Base-by-base conservation (phyloP, 2,797 vertebrate genomes). In the Allobates femoralis region DNA sequence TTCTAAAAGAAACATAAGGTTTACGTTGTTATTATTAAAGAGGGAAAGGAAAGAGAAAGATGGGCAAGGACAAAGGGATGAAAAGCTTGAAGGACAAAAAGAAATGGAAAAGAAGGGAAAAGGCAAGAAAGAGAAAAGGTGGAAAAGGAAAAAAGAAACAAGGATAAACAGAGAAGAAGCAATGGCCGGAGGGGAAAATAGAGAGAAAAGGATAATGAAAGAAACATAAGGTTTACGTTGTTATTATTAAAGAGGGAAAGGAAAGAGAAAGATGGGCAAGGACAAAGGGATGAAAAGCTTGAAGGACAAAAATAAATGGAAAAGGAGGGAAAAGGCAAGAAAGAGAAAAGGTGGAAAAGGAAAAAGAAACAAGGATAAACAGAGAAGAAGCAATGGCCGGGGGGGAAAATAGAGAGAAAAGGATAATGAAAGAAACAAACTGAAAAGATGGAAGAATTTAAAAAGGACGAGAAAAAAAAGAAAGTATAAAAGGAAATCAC, bases 1-100 rank as follows among this genome's bases (percentile, higher is more conserved):
- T 93, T 94, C 94, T 95, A 15, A 32, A 73, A 79, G n/a, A 14
- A 66, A 76, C 32, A 82, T 0, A 82, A 28, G 23, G 28, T 73
- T 12, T 55, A 19, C 32, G 28, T n/a, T 55, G 69, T 46, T 73
- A 46, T 73, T 5, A n/a, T 46, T 11, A 37, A 71, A 37, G 8
- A 18, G 34, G 14, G 21, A 23, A 69, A 69, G 30, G 4, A 32
- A 67, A 15, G 66, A 0, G 21, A 37, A 19, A 56, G 55, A 19
- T 34, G 67, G 21, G 8, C 11, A 71, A 26, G 41, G 18, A 11
- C 3, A 71, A 7, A 73, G 5, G 37, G 12, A 14, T 37, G 12
- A 11, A 12, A 23, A 71, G 3, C 1, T n/a, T 10, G 26, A 28
- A 14, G 19, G 19, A 26, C 5, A 41, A 23, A 71, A 4, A 28